Percentiles rank a stretch among this genome's conserved stretches.
Conservation (phyloP, 2,888 invertebrate species). For the Andrena dorsata region DNA sequence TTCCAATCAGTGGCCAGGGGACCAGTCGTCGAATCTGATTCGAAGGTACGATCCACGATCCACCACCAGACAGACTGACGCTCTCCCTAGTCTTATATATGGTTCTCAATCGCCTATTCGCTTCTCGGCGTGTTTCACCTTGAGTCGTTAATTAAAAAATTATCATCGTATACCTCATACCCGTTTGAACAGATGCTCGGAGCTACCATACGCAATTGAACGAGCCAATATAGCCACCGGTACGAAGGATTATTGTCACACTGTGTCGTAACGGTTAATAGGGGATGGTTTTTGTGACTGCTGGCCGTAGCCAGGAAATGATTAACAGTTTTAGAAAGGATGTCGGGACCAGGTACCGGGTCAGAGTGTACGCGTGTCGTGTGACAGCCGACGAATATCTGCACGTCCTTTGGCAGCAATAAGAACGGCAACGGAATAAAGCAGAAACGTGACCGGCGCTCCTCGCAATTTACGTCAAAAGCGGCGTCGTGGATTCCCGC, state of each 20-base stretch:
- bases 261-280: too few relatives aligned
- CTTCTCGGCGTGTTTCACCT: too few relatives aligned
- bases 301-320: not conserved
- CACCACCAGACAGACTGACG: constrained; percentile 71
- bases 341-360: constrained; percentile 18
- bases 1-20: constrained; percentile 64
- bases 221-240: too few relatives aligned
- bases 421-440: constrained; percentile 75
- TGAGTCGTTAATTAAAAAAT: too few relatives aligned
- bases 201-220: too few relatives aligned
- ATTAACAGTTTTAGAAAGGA: constrained; percentile 39
- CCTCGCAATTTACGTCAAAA: constrained; percentile 83
- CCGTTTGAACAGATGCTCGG: too few relatives aligned
- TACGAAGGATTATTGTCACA: too few relatives aligned
- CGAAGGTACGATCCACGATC: constrained; percentile 45
- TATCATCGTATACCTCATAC: too few relatives aligned
- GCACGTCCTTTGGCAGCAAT: constrained; percentile 69
- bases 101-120: not conserved
- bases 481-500: constrained; percentile 76
- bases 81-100: constrained; percentile 26
- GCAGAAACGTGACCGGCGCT: constrained; percentile 79
- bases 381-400: constrained; percentile 63
- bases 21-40: constrained; percentile 70
- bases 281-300: not conserved
- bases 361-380: constrained; percentile 51